Base-by-base conservation (phyloP, 2,797 vertebrate genomes). In the Scarus forsteni region DNA sequence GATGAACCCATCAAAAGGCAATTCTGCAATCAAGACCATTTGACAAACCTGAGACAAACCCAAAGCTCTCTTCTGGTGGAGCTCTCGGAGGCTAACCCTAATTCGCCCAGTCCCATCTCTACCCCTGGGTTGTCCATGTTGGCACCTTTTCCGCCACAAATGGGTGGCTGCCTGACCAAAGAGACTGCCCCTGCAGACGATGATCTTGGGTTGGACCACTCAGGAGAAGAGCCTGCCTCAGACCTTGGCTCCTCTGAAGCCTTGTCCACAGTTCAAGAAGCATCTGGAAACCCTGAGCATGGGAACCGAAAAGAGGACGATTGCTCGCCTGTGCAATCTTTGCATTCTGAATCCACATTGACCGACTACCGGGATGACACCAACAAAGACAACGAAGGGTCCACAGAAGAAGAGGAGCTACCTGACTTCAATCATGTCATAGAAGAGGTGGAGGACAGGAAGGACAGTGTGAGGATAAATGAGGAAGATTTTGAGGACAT, bases 381-480 rank as follows among this genome's bases (percentile, higher is more conserved):
- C 18, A 74, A 93, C 42, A 93, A 96, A 51, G 95, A 96, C n/a
- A 95, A 93, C n/a, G 95, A 97, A 38, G 95, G 94, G 79, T 96
- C 95, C 0, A 95, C 96, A 0, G 96, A 96, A 71, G 96, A 96
- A 0, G 96, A 97, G 0, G 96, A 97, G 69, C 92, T 96, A 52
- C 93, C 96, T 0, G 93, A 96, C 65, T 94, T 94, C 82, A 96
- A 91, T 90, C 76, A 73, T 3, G 73, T 73, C 16, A 66, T 79
- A 0, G 88, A 85, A 12, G 80, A 90, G 38, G 57, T 64, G 0
- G 79, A 87, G 19, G 81, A 91, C 34, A 73, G 64, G 54, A 72
- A 38, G 6, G 84, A 89, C 6, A 54, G 72, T 7, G 66, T 56
- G 59, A 76, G 76, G 71, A 80, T 87, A 50, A 88, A 90, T 1